These are phyloP conservation scores for Subacronicta megacephala DNA, from an alignment of 2,888 invertebrate species.

Conservation along the genomic window DNA sequence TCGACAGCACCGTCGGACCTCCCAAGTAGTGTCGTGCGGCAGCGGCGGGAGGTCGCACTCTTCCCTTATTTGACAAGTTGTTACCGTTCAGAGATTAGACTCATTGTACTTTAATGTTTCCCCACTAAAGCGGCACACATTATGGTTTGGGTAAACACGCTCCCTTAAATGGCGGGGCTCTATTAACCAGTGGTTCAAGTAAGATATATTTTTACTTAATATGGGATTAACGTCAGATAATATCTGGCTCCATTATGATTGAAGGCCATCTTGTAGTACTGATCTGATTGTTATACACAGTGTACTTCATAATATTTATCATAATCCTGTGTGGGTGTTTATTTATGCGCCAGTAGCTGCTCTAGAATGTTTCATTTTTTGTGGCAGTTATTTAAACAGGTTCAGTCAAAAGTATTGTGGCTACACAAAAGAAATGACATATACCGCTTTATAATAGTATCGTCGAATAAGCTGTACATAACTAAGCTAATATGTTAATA, in stretches of 20 bases:
- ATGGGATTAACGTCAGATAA: constrained; percentile 70
- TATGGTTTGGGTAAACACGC: constrained; percentile 59
- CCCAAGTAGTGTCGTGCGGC: constrained; percentile 74
- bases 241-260: constrained; percentile 63
- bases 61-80: constrained; percentile 74
- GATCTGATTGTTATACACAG: constrained; percentile 60
- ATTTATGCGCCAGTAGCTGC: constrained; percentile 46
- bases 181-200: constrained; percentile 61
- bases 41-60: constrained; percentile 67
- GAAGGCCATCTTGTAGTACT: constrained; percentile 63
- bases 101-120: constrained; percentile 60
- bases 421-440: constrained; percentile 40
- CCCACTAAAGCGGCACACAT: constrained; percentile 56
- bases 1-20: constrained; percentile 71
- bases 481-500: constrained; percentile 27
- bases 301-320: constrained; percentile 54
- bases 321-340: constrained; percentile 55
- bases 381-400: constrained; percentile 41
- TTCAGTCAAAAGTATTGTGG: constrained; percentile 36
- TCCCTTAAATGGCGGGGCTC: constrained; percentile 59
- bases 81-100: constrained; percentile 71
- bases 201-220: constrained; percentile 68
- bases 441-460: constrained; percentile 36
- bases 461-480: constrained; percentile 32
- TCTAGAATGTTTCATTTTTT: constrained; percentile 44